Base-by-base conservation (phyloP, 2,888 invertebrate genomes). In the Agapetus fuscipes region DNA sequence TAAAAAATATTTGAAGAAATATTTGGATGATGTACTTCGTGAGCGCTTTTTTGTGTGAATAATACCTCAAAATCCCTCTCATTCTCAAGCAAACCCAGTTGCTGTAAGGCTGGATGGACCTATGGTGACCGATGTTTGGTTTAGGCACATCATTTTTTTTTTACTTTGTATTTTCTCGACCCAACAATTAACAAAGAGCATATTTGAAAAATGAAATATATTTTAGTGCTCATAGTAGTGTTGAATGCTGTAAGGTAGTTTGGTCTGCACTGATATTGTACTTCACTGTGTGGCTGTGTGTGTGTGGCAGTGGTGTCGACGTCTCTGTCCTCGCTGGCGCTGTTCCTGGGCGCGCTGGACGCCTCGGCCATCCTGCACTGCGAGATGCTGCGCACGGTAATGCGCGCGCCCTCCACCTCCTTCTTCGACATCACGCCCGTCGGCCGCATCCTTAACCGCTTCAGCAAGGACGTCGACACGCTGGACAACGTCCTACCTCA, bases 381-480 rank as follows among this genome's bases (percentile, higher is more conserved):
- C 53, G 64, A 66, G 51, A 67, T 83, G 61, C 71, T 85, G 52
- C 59, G 56, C 50, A 74, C 77, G 56, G 73, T 82, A 56, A 62
- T 86, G 54, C 71, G 74, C 57, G 76, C 77, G 52, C 80, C 83
- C 41, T 64, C 73, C 62, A 70, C 73, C 56, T 74, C 76, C 57
- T 85, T 83, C 72, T 85, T 80, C 72, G 84, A 86, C 65, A 79
- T 83, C 52, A 86, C 84, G 54, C 85, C 86, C 46, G 69, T 79
- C 49, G 85, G 86, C 60, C 72, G 86, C 58, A 74, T 84, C 58
- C 73, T 85, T 62, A 84, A 83, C 71, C 73, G 84, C 51, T 82
- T 82, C 71, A 75, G 78, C 59, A 82, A 81, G 71, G 82, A 83
- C 61, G 64, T 82, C 51, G 81, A 83, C 59, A 70, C 76, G 54